These are phyloP conservation scores for Lochmaea capreae DNA, from an alignment of 2,888 invertebrate species.

Conservation along the genomic window DNA sequence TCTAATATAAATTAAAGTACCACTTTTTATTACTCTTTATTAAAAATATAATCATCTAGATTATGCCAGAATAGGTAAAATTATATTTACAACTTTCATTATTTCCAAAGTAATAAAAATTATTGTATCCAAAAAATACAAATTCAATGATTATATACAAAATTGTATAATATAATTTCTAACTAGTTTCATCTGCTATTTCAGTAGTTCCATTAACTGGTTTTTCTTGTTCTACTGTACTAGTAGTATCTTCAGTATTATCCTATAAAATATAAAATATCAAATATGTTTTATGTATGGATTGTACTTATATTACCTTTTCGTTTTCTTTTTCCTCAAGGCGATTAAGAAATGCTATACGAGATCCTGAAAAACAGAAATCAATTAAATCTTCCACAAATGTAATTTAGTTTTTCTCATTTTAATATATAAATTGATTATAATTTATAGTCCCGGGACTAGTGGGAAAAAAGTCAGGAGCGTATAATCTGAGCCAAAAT, in stretches of 20 bases:
- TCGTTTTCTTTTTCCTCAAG: slow-evolving; percentile 44
- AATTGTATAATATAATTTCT: slow-evolving; percentile 11
- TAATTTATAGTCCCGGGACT: no score
- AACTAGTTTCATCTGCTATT: slow-evolving; percentile 25
- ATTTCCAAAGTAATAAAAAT: neutral
- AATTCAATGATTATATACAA: slow-evolving; percentile 10
- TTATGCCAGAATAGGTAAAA: neutral
- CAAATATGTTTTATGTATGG: neutral
- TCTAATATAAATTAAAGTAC: neutral
- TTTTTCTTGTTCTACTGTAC: slow-evolving; percentile 43
- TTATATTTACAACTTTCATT: slow-evolving; percentile 3
- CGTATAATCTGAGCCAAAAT: no score
- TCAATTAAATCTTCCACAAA: no score
- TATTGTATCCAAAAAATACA: neutral
- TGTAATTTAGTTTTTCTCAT: no score
- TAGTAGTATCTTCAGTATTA: slow-evolving; percentile 44
- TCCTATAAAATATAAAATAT: slow-evolving; percentile 43
- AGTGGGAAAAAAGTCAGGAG: no score
- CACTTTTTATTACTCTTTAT: neutral
- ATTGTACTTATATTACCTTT: slow-evolving; percentile 33
- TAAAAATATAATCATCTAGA: slow-evolving; percentile 12
- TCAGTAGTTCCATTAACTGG: slow-evolving; percentile 26
- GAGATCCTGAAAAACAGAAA: slow-evolving; percentile 53
- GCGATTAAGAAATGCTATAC: slow-evolving; percentile 56
- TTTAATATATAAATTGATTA: no score